Conservation (phyloP, 1,140 invertebrate species). For the Mylabris phalerata region DNA sequence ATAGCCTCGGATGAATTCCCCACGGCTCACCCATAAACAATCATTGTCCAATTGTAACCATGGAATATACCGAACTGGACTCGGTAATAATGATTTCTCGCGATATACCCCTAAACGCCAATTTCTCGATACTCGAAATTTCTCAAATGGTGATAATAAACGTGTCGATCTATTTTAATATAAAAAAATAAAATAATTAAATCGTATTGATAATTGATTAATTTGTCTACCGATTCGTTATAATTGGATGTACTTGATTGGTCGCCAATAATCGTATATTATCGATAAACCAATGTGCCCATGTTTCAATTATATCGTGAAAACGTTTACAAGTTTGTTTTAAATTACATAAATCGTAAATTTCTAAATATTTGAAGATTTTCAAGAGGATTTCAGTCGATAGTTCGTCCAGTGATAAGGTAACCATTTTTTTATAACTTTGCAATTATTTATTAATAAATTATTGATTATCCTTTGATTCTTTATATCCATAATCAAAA, state of each 20-base stretch:
- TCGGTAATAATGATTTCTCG: slow-evolving; percentile 20
- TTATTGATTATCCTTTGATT: background rate
- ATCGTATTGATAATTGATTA: background rate
- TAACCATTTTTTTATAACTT: slow-evolving; percentile 2
- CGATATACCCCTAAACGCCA: slow-evolving; percentile 30
- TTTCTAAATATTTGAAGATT: slow-evolving; percentile 30
- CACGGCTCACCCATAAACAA: slow-evolving; percentile 29
- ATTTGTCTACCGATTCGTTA: slow-evolving; percentile 19
- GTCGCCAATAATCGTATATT: slow-evolving; percentile 20
- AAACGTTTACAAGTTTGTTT: slow-evolving; percentile 28
- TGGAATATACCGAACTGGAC: slow-evolving; percentile 25
- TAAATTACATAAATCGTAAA: slow-evolving; percentile 26
- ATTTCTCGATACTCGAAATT: slow-evolving; percentile 29
- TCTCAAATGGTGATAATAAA: slow-evolving; percentile 21
- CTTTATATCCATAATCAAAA: background rate
- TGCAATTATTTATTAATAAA: background rate
- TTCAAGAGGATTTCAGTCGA: slow-evolving; percentile 30
- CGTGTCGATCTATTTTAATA: slow-evolving; percentile 21
- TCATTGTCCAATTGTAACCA: slow-evolving; percentile 26
- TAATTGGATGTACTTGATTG: slow-evolving; percentile 28
- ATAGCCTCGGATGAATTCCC: slow-evolving; percentile 22
- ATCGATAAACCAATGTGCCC: slow-evolving; percentile 21
- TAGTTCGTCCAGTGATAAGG: background rate
- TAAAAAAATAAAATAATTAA: background rate
- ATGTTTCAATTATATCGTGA: slow-evolving; percentile 25